Conservation (phyloP, 2,888 invertebrate genomes). For the Drosophila emarginata region DNA sequence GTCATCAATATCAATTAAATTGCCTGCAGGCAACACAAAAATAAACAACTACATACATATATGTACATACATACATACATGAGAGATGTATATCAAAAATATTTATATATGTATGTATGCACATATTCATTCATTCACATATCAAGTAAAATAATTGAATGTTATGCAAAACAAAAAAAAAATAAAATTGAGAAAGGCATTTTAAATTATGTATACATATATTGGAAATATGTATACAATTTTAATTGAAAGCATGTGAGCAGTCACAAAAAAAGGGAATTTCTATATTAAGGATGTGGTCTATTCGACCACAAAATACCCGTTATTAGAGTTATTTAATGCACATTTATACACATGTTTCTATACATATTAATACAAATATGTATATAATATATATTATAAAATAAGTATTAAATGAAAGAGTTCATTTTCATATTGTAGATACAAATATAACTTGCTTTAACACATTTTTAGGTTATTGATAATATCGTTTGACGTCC, state of each 20-base stretch:
- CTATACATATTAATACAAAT: no score
- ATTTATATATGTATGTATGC: slow-evolving; percentile 16
- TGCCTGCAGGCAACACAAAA: slow-evolving; percentile 44
- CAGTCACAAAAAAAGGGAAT: slow-evolving; percentile 24
- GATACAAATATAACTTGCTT: no score
- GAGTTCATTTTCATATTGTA: no score
- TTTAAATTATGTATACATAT: slow-evolving; percentile 37
- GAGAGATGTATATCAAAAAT: slow-evolving; percentile 33
- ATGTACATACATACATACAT: slow-evolving; percentile 31
- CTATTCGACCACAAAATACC: neutral
- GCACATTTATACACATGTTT: no score
- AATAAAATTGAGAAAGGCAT: slow-evolving; percentile 11
- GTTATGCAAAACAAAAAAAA: neutral
- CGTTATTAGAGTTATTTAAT: neutral
- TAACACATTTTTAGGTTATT: no score
- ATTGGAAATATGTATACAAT: slow-evolving; percentile 29
- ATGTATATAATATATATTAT: no score
- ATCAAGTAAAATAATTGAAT: neutral
- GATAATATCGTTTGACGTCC: neutral
- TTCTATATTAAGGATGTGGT: neutral
- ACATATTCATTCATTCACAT: neutral
- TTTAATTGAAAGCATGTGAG: slow-evolving; percentile 38
- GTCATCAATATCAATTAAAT: slow-evolving; percentile 72
- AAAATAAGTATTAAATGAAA: no score
- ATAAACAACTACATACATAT: slow-evolving; percentile 29